Conservation (phyloP, 2,797 vertebrate species). For the Lagocephalus sceleratus region DNA sequence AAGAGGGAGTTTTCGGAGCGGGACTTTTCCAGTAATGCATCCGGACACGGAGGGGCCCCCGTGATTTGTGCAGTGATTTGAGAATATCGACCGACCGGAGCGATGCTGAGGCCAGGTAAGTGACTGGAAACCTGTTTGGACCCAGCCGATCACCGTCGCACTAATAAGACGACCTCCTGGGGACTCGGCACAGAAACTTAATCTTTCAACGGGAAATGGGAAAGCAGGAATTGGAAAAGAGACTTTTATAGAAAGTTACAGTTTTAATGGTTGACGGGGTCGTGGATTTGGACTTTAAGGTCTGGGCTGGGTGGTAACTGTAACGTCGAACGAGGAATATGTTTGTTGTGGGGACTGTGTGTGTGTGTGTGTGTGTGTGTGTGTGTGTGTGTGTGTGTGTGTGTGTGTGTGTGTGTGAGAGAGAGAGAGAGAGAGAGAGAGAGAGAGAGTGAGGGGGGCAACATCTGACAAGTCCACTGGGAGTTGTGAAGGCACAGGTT, state of each 20-base stretch:
- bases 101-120: slow-evolving; percentile 63
- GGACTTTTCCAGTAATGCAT: neutral
- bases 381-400: no score
- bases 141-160: neutral
- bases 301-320: neutral
- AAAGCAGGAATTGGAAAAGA: neutral
- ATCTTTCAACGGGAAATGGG: neutral
- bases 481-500: slow-evolving; percentile 1
- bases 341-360: slow-evolving; percentile 7
- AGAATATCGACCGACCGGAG: slow-evolving; percentile 5
- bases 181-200: neutral
- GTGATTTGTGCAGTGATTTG: slow-evolving; percentile 4
- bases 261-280: neutral
- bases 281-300: no score
- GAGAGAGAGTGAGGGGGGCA: no score
- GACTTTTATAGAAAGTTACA: neutral
- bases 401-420: no score
- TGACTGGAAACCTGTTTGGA: neutral
- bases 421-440: no score
- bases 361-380: neutral
- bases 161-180: neutral
- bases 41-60: slow-evolving; percentile 4
- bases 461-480: slow-evolving; percentile 7
- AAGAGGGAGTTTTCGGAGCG: neutral
- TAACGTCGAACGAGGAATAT: slow-evolving; percentile 8